Conservation (phyloP, 2,888 invertebrate genomes). For the Acanthopleura granulata region DNA sequence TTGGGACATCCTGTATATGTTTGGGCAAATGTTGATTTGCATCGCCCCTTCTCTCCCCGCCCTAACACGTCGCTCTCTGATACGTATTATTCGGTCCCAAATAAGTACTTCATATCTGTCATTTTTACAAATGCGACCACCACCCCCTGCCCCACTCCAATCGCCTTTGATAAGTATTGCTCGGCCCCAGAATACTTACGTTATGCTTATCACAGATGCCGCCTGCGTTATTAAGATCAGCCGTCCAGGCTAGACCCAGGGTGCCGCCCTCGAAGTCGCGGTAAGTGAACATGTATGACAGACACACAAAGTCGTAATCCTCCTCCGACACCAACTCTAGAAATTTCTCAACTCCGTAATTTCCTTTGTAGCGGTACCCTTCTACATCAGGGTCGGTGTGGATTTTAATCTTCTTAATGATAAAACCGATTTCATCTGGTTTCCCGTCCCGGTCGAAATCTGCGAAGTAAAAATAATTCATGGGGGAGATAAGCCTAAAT, state of each 20-base stretch:
- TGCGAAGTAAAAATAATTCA: slow-evolving; percentile 68
- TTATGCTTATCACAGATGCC: slow-evolving; percentile 96
- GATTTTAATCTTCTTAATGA: slow-evolving; percentile 95
- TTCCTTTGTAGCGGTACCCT: slow-evolving; percentile 79
- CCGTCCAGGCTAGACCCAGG: slow-evolving; percentile 98
- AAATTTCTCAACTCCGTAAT: slow-evolving; percentile 55
- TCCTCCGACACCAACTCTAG: slow-evolving; percentile 82
- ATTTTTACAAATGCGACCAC: too few species aligned
- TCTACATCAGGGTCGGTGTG: slow-evolving; percentile 90
- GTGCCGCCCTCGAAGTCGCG: slow-evolving; percentile 98
- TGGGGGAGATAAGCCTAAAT: too few species aligned
- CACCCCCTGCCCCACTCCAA: too few species aligned
- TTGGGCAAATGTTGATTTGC: too few species aligned
- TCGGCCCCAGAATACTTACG: slow-evolving; percentile 33
- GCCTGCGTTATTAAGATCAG: slow-evolving; percentile 82
- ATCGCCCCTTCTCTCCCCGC: too few species aligned
- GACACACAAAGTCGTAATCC: slow-evolving; percentile 97
- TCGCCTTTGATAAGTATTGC: not conserved
- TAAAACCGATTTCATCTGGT: slow-evolving; percentile 92
- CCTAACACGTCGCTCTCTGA: too few species aligned
- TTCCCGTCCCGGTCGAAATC: slow-evolving; percentile 94
- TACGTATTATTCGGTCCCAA: too few species aligned
- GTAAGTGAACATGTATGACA: slow-evolving; percentile 98
- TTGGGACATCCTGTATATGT: too few species aligned
- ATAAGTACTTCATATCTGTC: too few species aligned